These are phyloP conservation scores for Lasioglossum marginatum DNA, from an alignment of 2,888 invertebrate species.

Conservation along the genomic window DNA sequence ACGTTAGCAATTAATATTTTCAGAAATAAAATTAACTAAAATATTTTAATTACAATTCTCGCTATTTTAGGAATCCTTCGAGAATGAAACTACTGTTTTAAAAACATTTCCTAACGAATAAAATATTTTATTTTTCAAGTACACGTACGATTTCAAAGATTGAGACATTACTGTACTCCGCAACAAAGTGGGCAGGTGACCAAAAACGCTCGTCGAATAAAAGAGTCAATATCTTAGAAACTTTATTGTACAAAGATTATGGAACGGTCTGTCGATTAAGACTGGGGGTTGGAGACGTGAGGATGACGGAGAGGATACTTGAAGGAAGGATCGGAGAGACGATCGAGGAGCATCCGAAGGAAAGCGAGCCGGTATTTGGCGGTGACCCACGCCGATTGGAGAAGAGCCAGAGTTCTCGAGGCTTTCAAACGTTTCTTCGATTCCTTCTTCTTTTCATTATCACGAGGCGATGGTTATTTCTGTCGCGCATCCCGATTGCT, in stretches of 20 bases:
- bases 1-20: too few species aligned
- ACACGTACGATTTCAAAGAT: too few species aligned
- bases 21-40: too few species aligned
- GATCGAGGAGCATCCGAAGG: slow-evolving; percentile 33
- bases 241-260: slow-evolving; percentile 70
- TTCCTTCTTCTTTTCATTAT: slow-evolving; percentile 45
- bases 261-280: slow-evolving; percentile 38
- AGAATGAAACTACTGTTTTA: too few species aligned
- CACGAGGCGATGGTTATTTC: slow-evolving; percentile 55
- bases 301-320: slow-evolving; percentile 45
- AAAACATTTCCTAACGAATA: too few species aligned
- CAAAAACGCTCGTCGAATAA: slow-evolving; percentile 4
- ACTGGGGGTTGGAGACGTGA: slow-evolving; percentile 29
- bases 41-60: too few species aligned
- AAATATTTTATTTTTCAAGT: too few species aligned
- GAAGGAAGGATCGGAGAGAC: slow-evolving; percentile 15
- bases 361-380: slow-evolving; percentile 55
- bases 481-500: slow-evolving; percentile 30
- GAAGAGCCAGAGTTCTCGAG: slow-evolving; percentile 57
- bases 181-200: not conserved
- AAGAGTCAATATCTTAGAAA: slow-evolving; percentile 41
- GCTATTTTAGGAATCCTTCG: too few species aligned
- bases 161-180: not conserved
- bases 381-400: slow-evolving; percentile 66
- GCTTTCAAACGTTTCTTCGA: slow-evolving; percentile 58